These are phyloP conservation scores for Lates calcarifer DNA, from an alignment of 2,113 vertebrate species.

Conservation along the genomic window DNA sequence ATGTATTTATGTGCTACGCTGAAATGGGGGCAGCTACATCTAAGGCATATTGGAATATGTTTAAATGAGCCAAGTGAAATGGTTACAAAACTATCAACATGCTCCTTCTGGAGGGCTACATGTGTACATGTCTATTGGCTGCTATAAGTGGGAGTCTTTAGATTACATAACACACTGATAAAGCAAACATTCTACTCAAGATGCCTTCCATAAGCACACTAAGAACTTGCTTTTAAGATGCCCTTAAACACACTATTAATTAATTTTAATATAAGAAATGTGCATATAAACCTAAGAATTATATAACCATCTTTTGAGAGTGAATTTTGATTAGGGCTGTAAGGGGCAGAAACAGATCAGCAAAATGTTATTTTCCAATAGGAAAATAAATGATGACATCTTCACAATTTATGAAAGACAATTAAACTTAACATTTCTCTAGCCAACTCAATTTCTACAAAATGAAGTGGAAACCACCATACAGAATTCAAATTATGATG, in stretches of 20 bases:
- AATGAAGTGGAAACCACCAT: background rate
- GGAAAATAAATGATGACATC: background rate
- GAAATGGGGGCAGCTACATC: background rate
- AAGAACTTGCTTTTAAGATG: no score
- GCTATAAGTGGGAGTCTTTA: background rate
- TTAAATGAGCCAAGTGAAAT: background rate
- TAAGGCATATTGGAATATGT: background rate
- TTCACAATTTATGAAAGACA: background rate
- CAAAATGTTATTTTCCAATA: background rate
- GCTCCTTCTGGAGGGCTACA: background rate
- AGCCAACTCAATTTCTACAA: background rate
- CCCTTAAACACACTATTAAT: background rate
- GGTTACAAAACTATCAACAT: background rate
- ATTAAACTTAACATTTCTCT: background rate
- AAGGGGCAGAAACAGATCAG: background rate
- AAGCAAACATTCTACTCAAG: background rate
- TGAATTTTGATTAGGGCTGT: background rate
- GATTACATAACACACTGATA: background rate
- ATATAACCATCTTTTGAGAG: background rate
- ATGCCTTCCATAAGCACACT: background rate
- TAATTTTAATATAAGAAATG: constrained; percentile 1
- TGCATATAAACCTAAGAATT: background rate
- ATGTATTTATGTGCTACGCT: background rate
- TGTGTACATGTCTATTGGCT: background rate
- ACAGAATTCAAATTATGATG: background rate